Base-by-base conservation (phyloP, 2,888 invertebrate genomes). In the Liopterus haemorrhoidalis region DNA sequence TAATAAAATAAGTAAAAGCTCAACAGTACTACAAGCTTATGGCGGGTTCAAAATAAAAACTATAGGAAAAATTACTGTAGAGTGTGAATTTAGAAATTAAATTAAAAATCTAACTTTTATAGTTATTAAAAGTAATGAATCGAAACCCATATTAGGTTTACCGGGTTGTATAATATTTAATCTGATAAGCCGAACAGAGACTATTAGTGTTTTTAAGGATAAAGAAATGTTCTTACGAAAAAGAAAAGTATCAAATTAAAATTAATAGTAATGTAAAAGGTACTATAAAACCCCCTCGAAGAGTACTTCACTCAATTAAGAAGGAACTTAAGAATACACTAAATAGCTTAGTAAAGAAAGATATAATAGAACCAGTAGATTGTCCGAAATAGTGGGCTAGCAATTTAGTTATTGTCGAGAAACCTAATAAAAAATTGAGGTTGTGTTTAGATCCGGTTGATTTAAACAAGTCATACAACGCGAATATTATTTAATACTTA, bases 401-500 rank as follows among this genome's bases (percentile, higher is more conserved):
- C 16, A 44, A 44, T 20, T 18, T 44, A 12, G 44, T 44, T 3
- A 38, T 44, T 8, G 12, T 28, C 12, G n/a, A 28, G 12, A 28
- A 28, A 6, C 28, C 28, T 11, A 28, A 28, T n/a, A n/a, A 28
- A 28, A 4, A 28, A 4, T 28, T 28, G 12, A n/a, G 28, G 12
- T 4, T 28, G n/a, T 28, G 28, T 14, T 6, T 28, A 35, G 54
- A 57, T 49, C 53, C 54, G 33, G 55, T 50, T 12, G 52, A 56
- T 14, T 49, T 59, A 3, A 59, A 59, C 32, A 35, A 5, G 50
- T 49, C 11, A 57, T 60, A 35, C 48, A 55, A 35, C 36, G 57
- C 1, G 53, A 56, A 40, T 51, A 60, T 42, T 59, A 53, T 46
- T 39, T 51, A 15, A 58, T 61, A 49, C 55, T 58, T 16, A 54